Percentiles rank a stretch among this genome's conserved stretches.
phyloP scores from a whole-genome alignment of 2,888 invertebrate genomes.

The Clostera curtula region DNA sequence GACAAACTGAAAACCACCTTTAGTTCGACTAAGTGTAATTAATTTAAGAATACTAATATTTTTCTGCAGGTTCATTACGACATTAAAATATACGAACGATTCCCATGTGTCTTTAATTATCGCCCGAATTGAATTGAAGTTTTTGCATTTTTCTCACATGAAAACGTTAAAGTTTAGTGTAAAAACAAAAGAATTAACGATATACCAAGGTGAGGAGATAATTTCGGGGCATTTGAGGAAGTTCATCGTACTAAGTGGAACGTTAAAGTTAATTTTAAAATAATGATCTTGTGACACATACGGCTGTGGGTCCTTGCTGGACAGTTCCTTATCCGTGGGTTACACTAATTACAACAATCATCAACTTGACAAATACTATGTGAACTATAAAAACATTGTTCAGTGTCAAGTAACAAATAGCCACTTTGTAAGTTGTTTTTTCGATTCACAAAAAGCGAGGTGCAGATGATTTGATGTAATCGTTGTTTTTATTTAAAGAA shows the following conservation, averaged over 20 bases:
- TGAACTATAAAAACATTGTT: too few relatives aligned
- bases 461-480: too few relatives aligned
- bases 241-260: slow-evolving; percentile 59
- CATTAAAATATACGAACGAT: slow-evolving; percentile 19
- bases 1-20: slow-evolving; percentile 30
- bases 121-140: slow-evolving; percentile 28
- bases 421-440: too few relatives aligned
- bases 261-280: slow-evolving; percentile 64
- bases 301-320: slow-evolving; percentile 5
- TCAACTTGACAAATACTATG: too few relatives aligned
- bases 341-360: neutral
- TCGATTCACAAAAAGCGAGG: too few relatives aligned
- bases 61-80: slow-evolving; percentile 29
- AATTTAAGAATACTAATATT: slow-evolving; percentile 35
- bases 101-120: slow-evolving; percentile 34
- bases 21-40: slow-evolving; percentile 26
- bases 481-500: too few relatives aligned
- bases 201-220: slow-evolving; percentile 34
- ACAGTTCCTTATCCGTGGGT: neutral
- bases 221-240: slow-evolving; percentile 44
- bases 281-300: slow-evolving; percentile 53
- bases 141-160: slow-evolving; percentile 31
- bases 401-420: too few relatives aligned
- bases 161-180: slow-evolving; percentile 28
- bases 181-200: slow-evolving; percentile 49